Percentiles rank a stretch among this genome's conserved stretches.
These are phyloP conservation scores for Pomacea canaliculata DNA, from an alignment of 2,888 invertebrate species.

Conservation along the genomic window DNA sequence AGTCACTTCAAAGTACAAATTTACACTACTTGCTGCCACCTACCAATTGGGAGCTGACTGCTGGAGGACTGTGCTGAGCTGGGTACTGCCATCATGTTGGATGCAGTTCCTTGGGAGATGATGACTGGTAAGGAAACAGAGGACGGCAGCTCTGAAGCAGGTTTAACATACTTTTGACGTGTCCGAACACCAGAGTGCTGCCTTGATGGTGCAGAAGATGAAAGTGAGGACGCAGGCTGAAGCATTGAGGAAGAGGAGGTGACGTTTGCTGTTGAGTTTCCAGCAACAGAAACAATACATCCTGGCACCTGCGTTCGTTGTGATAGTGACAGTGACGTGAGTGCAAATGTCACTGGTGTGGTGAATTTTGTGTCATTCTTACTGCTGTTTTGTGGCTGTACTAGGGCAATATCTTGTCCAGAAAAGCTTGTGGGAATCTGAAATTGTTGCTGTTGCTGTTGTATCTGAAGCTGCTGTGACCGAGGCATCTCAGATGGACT, in stretches of 20 bases:
- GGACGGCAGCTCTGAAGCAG: background rate
- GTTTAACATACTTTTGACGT: slow-evolving; percentile 1
- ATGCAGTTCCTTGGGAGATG: background rate
- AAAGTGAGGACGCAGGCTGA: background rate
- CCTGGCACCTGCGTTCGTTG: background rate
- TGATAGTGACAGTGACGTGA: background rate
- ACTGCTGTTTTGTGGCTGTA: background rate
- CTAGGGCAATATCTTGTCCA: slow-evolving; percentile 3
- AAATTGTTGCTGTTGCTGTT: background rate
- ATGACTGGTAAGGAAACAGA: background rate
- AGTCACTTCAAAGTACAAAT: too few species aligned
- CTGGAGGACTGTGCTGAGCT: background rate
- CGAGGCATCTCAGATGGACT: background rate
- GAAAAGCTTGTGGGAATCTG: background rate
- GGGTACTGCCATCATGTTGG: background rate
- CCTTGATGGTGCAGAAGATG: background rate
- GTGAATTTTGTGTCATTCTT: background rate
- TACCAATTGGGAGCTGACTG: background rate
- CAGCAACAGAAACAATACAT: slow-evolving; percentile 5
- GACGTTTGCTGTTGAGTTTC: background rate
- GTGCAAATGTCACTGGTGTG: background rate
- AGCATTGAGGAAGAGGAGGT: slow-evolving; percentile 1
- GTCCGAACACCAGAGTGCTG: background rate
- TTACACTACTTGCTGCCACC: background rate
- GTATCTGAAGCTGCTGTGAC: slow-evolving; percentile 6